Percentiles rank a stretch among this genome's conserved stretches.
Evolutionary conservation across 1,140 invertebrate genomes (phyloP).

Genomic region (Drosophila micromelanica): DNA sequence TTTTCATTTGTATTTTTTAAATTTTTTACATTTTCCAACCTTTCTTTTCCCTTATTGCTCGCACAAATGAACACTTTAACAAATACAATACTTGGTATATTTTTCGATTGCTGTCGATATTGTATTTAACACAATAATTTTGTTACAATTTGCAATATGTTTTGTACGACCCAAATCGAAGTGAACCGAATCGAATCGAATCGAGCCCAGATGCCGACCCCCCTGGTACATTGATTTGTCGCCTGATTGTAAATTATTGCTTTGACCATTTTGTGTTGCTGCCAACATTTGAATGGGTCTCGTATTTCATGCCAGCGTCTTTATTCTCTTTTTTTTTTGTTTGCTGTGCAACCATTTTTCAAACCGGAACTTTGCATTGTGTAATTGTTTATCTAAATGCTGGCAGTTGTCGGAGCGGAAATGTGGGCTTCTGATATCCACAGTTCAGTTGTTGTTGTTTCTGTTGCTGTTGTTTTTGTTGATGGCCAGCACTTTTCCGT

Average conservation of each 20-base stretch:
- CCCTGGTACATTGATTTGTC: constrained; percentile 49
- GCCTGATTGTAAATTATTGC: constrained; percentile 59
- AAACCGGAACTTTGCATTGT: constrained; percentile 54
- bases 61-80: constrained; percentile 5
- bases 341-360: constrained; percentile 41
- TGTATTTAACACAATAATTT: constrained; percentile 45
- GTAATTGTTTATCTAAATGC: constrained; percentile 58
- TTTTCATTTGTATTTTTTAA: no score
- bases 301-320: constrained; percentile 39
- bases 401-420: constrained; percentile 35
- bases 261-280: constrained; percentile 46
- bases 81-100: neutral
- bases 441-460: neutral
- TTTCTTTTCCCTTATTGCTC: no score
- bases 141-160: constrained; percentile 51
- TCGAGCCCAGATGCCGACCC: neutral
- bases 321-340: constrained; percentile 10
- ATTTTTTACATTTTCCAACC: no score
- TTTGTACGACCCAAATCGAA: constrained; percentile 32
- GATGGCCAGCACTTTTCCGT: constrained; percentile 41
- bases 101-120: constrained; percentile 13
- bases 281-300: constrained; percentile 42
- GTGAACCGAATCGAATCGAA: neutral
- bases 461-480: neutral
- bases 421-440: constrained; percentile 33